Conservation (phyloP, 2,113 vertebrate species). For the Ondatra zibethicus region DNA sequence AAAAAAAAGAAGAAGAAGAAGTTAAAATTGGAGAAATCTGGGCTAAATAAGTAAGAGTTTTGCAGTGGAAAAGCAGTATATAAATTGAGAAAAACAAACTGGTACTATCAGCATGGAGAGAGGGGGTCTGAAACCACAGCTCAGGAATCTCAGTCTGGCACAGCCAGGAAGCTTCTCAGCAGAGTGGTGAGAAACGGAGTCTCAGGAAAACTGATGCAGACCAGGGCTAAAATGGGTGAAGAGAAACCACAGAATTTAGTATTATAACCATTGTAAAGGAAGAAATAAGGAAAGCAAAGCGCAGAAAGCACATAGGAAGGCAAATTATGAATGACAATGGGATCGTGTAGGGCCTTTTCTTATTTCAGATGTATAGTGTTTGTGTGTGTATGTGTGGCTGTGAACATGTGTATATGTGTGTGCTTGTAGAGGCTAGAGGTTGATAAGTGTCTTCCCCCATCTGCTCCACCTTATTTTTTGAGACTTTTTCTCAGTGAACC, state of each 20-base stretch:
- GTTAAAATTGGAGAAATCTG: background rate
- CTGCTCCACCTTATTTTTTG: background rate
- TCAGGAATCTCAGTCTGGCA: background rate
- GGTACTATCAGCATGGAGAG: background rate
- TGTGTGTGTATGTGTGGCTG: too few relatives aligned
- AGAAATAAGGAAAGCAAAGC: background rate
- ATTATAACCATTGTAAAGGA: background rate
- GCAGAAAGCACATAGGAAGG: background rate
- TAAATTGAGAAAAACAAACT: constrained; percentile 10
- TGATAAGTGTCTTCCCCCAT: background rate
- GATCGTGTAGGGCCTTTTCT: background rate
- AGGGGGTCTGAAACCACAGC: background rate
- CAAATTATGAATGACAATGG: background rate
- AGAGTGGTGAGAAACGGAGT: background rate
- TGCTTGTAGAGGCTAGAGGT: background rate
- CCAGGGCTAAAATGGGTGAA: background rate
- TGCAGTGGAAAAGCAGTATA: background rate
- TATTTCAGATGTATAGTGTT: background rate
- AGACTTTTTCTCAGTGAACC: background rate
- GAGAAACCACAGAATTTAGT: background rate
- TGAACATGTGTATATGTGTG: too few relatives aligned
- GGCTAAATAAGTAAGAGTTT: background rate
- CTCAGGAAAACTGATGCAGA: background rate
- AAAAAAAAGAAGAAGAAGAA: background rate
- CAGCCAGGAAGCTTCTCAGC: background rate